Evolutionary conservation across 1,140 invertebrate species (phyloP), one percentile per base, ranked within the genome.

Genomic region (Planococcus citri): DNA sequence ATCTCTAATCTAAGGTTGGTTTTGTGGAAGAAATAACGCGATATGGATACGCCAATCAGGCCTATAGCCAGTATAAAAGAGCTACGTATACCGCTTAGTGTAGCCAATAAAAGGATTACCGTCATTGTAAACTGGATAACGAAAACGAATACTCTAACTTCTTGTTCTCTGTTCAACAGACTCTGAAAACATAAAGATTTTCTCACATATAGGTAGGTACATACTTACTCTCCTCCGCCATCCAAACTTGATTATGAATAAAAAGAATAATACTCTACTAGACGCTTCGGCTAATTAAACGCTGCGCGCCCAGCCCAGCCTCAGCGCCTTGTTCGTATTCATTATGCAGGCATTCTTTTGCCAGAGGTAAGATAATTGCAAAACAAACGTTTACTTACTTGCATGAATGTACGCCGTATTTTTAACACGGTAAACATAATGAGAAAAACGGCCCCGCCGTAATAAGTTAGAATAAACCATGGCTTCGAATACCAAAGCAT

Each of bases 41-140:
- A 51, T 51, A 51, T 51, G 41, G 41, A 51, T 51, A 51, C 41
- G 41, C 41, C 41, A 51, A 51, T 51, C 41, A 51, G 41, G 41
- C 41, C 41, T 51, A 51, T 51, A 51, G 17, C 17, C 41, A 51
- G 41, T 51, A 51, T 51, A 51, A 51, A 51, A 51, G 29, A 33
- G 41, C 41, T 51, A 14, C 41, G 41, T 6, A 51, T 9, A 51
- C 41, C 41, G n/a, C 41, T 51, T 20, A 33, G 41, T 20, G n/a
- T 51, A 51, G 6, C 41, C 6, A 51, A 51, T 51, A 20, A 51
- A 51, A 51, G n/a, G 6, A n/a, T 51, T 51, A 51, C n/a, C 41
- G 41, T 51, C 2, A 51, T 51, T 51, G 17, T 51, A 51, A 51
- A 17, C 41, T 51, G 41, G n/a, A 51, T 20, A 20, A 17, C n/a